Evolutionary conservation across 2,888 invertebrate species (phyloP).

Genomic region (Cephus runcator): DNA sequence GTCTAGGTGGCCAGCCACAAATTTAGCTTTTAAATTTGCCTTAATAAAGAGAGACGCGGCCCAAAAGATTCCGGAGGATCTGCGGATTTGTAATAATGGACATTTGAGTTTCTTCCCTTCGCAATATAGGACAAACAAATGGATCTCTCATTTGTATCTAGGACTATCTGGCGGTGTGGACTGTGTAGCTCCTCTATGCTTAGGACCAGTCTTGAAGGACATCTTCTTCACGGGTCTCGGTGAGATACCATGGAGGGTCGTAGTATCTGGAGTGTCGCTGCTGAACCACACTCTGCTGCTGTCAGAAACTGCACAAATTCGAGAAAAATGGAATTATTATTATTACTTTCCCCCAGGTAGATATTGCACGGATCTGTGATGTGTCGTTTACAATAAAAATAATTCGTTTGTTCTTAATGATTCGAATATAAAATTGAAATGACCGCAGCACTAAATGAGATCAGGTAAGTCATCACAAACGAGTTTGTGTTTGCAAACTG

Average conservation of each 20-base stretch:
- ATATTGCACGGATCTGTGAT: background rate
- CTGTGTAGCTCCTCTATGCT: slow-evolving; percentile 51
- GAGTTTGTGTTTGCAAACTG: slow-evolving; percentile 22
- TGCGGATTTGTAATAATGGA: background rate
- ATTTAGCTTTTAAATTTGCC: background rate
- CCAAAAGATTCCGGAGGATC: background rate
- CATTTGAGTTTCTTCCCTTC: background rate
- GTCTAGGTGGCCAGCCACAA: background rate
- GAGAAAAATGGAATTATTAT: background rate
- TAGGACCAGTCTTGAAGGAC: slow-evolving; percentile 72
- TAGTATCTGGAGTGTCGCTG: slow-evolving; percentile 57
- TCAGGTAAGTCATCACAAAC: background rate
- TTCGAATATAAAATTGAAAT: background rate
- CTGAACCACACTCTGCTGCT: slow-evolving; percentile 70
- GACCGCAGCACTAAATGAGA: background rate
- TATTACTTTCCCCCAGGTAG: background rate
- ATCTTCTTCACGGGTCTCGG: slow-evolving; percentile 79
- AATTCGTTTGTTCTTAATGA: background rate
- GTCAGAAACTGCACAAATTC: slow-evolving; percentile 51
- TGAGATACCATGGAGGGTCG: slow-evolving; percentile 69
- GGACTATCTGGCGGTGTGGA: slow-evolving; percentile 63
- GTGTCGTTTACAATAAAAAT: slow-evolving; percentile 14
- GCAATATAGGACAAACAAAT: background rate
- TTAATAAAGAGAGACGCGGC: background rate
- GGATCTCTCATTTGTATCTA: slow-evolving; percentile 54